Percentiles rank a stretch among this genome's conserved stretches.
Evolutionary conservation across 2,888 invertebrate genomes (phyloP).

Genomic region (Eupithecia dodoneata): DNA sequence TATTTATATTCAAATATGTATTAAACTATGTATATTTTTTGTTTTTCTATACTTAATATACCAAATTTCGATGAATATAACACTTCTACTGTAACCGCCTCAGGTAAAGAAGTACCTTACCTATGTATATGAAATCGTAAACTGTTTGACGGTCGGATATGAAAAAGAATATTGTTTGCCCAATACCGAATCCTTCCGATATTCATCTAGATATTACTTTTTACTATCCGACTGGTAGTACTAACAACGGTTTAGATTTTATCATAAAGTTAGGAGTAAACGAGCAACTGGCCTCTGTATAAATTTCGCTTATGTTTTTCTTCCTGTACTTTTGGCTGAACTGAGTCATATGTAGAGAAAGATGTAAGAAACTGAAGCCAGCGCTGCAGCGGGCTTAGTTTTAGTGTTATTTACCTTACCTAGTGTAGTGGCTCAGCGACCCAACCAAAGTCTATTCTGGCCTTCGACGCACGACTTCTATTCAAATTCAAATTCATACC

Average conservation of each 20-base stretch:
- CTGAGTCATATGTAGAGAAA: neutral
- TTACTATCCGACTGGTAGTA: neutral
- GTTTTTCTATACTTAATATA: too few relatives aligned
- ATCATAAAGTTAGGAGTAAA: neutral
- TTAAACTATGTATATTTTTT: too few relatives aligned
- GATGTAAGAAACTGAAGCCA: neutral
- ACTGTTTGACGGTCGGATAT: neutral
- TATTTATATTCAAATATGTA: too few relatives aligned
- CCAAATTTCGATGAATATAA: neutral
- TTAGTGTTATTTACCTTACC: neutral
- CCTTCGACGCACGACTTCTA: neutral
- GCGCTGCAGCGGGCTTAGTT: too few relatives aligned
- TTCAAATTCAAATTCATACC: too few relatives aligned
- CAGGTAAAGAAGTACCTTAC: neutral
- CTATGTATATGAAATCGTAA: neutral
- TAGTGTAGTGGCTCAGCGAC: neutral
- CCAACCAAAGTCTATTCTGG: neutral
- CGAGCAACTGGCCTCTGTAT: neutral
- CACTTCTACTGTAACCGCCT: neutral
- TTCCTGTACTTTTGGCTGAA: neutral
- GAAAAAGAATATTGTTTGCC: neutral
- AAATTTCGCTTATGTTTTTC: neutral
- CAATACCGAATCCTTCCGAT: neutral
- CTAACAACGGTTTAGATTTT: neutral
- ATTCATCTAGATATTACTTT: neutral